These are phyloP conservation scores for Sebastolobus altivelis DNA, from an alignment of 2,797 vertebrate species.

Conservation along the genomic window DNA sequence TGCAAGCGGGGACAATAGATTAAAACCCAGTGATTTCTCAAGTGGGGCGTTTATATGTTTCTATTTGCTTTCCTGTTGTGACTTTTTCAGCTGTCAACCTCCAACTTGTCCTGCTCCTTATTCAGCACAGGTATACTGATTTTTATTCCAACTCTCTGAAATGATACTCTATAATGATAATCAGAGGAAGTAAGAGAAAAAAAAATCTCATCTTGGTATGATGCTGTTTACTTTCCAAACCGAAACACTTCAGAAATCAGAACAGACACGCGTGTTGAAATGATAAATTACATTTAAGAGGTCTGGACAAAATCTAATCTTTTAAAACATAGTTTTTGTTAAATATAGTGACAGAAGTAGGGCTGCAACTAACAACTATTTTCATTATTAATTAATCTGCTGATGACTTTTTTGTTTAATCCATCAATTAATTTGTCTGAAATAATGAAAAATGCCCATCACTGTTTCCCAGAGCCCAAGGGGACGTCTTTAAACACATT, in stretches of 20 bases:
- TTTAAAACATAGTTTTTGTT: neutral
- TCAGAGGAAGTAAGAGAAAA: neutral
- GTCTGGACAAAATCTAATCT: neutral
- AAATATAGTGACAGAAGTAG: too few species aligned
- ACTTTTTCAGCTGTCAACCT: constrained; percentile 25
- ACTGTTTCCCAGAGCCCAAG: neutral
- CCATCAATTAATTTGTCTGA: neutral
- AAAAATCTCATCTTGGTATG: neutral
- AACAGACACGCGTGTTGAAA: neutral
- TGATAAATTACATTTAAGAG: neutral
- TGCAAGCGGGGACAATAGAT: constrained; percentile 31
- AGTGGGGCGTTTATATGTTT: constrained; percentile 22
- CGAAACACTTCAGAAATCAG: neutral
- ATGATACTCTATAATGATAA: neutral
- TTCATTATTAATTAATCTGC: neutral
- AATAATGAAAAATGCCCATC: neutral
- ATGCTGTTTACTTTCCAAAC: constrained; percentile 1
- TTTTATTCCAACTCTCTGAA: neutral
- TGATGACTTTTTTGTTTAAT: neutral
- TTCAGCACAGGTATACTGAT: neutral
- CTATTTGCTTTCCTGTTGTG: neutral
- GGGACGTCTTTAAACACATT: too few species aligned
- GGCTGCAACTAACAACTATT: neutral
- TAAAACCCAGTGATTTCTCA: constrained; percentile 38
- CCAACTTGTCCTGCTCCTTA: neutral